Percentiles rank a stretch among this genome's conserved stretches.
Conservation (phyloP, 2,888 invertebrate species). For the Fissipunctia ypsillon region DNA sequence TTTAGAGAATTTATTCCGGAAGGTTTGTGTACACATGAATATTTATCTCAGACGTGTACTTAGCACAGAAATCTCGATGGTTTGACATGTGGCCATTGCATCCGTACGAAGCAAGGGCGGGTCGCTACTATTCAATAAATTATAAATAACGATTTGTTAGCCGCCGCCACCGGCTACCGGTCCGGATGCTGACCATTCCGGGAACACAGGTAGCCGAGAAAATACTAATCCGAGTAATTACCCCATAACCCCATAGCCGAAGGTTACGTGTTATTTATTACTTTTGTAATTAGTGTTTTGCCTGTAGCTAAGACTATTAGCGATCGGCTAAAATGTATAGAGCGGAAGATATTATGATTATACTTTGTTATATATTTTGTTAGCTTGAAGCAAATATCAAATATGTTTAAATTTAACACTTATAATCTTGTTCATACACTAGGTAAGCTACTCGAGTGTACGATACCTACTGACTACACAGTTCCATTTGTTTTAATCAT, state of each 20-base stretch:
- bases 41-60: too few relatives aligned
- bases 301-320: slow-evolving; percentile 34
- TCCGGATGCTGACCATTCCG: slow-evolving; percentile 77
- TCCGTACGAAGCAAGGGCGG: background rate
- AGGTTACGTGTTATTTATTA: slow-evolving; percentile 73
- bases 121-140: slow-evolving; percentile 55
- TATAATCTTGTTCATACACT: too few relatives aligned
- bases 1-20: background rate
- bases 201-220: slow-evolving; percentile 87
- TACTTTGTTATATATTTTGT: background rate
- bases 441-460: too few relatives aligned
- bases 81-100: background rate
- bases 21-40: background rate
- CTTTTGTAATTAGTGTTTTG: slow-evolving; percentile 68
- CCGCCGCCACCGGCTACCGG: slow-evolving; percentile 73
- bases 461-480: too few relatives aligned
- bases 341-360: slow-evolving; percentile 1
- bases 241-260: slow-evolving; percentile 73
- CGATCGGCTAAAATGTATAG: slow-evolving; percentile 16
- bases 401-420: too few relatives aligned
- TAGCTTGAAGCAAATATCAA: background rate
- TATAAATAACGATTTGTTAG: slow-evolving; percentile 58
- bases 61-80: background rate
- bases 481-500: background rate
- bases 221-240: slow-evolving; percentile 86